phyloP scores from a whole-genome alignment of 2,797 vertebrate genomes.

The Loris lydekkerianus region DNA sequence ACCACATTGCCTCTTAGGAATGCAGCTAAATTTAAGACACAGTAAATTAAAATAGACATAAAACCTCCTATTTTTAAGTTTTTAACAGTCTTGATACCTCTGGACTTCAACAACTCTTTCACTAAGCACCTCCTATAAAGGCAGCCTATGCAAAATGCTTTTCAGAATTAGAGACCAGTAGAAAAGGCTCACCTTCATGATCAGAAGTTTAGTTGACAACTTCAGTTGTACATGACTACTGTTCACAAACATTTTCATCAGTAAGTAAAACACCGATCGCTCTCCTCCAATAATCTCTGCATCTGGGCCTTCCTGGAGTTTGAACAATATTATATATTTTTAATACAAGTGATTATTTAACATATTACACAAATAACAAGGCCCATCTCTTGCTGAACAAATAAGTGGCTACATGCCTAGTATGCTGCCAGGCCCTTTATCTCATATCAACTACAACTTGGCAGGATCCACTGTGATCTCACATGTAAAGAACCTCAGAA shows the following conservation, averaged over 20 bases:
- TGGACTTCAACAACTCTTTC: neutral
- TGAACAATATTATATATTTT: neutral
- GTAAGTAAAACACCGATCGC: slow-evolving; percentile 95
- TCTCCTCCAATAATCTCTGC: slow-evolving; percentile 89
- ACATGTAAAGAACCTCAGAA: neutral
- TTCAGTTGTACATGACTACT: slow-evolving; percentile 91
- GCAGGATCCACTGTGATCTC: neutral
- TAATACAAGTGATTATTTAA: neutral
- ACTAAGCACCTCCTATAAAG: neutral
- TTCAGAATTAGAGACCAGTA: neutral
- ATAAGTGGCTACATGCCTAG: neutral
- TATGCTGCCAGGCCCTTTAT: neutral
- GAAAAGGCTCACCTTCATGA: slow-evolving; percentile 92
- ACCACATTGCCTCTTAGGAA: neutral
- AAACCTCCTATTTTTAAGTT: neutral
- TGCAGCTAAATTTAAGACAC: neutral
- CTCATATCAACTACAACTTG: neutral
- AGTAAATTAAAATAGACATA: neutral
- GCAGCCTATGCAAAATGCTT: fast-evolving
- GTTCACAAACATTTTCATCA: slow-evolving; percentile 97
- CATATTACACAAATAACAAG: neutral
- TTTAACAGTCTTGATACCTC: neutral
- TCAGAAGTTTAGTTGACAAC: slow-evolving; percentile 92
- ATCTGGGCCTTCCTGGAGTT: slow-evolving; percentile 90
- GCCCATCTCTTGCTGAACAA: neutral